A percentile compares a stretch with the other conserved stretches of the same genome.
These are phyloP conservation scores for Clivina fossor DNA, from an alignment of 2,888 invertebrate genomes.

Conservation along the genomic window DNA sequence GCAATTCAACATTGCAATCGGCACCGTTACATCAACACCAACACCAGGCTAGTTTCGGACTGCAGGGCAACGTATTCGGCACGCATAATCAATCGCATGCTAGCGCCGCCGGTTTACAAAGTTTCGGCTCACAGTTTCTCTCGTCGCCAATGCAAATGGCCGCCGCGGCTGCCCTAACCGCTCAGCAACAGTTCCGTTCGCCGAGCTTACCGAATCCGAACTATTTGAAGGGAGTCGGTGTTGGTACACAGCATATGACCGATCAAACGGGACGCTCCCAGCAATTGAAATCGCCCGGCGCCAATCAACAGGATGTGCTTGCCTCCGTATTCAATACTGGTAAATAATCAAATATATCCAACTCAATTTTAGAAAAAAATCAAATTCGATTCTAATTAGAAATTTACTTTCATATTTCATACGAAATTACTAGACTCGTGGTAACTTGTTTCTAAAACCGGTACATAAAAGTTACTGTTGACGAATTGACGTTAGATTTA, in stretches of 20 bases:
- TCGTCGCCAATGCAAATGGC: slow-evolving; percentile 66
- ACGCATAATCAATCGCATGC: slow-evolving; percentile 53
- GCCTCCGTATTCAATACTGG: slow-evolving; percentile 61
- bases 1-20: slow-evolving; percentile 52
- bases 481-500: no score
- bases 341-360: no score
- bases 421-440: no score
- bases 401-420: no score
- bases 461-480: no score
- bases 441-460: no score
- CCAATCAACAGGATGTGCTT: slow-evolving; percentile 55
- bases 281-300: slow-evolving; percentile 61
- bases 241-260: slow-evolving; percentile 46
- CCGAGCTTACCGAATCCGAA: slow-evolving; percentile 58
- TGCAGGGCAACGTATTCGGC: slow-evolving; percentile 57
- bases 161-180: slow-evolving; percentile 62
- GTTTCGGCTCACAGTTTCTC: slow-evolving; percentile 59
- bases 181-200: slow-evolving; percentile 65
- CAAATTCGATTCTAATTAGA: no score
- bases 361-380: no score
- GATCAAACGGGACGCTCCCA: slow-evolving; percentile 51
- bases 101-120: slow-evolving; percentile 57
- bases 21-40: slow-evolving; percentile 52
- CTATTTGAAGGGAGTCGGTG: slow-evolving; percentile 50
- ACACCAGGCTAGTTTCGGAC: slow-evolving; percentile 53